Evolutionary conservation across 2,113 vertebrate species (phyloP).

Genomic region (Phylloscopus whistleri): DNA sequence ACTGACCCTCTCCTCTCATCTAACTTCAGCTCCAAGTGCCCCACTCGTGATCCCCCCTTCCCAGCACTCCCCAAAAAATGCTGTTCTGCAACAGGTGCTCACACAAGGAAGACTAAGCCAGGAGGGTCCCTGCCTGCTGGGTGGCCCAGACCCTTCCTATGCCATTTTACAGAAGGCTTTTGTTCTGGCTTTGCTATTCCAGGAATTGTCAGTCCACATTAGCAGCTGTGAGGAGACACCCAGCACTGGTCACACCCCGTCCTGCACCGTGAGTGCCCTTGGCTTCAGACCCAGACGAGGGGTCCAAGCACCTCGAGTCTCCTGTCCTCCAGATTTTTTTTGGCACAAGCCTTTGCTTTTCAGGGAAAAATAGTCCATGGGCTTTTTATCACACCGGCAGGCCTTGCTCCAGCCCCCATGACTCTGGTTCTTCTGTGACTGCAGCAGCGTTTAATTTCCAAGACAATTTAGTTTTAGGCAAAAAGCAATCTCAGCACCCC

Average conservation of each 20-base stretch:
- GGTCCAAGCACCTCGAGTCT: not conserved
- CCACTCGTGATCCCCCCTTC: not conserved
- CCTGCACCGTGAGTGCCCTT: not conserved
- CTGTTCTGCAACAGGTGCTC: not conserved
- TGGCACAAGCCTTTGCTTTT: not conserved
- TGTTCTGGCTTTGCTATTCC: not conserved
- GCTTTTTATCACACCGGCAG: not conserved
- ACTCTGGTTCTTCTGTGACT: not conserved
- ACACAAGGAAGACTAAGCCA: not conserved
- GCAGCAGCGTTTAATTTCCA: not conserved
- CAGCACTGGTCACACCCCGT: accelerated
- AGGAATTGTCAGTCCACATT: not conserved
- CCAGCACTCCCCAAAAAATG: not conserved
- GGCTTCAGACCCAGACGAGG: not conserved
- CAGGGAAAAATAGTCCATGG: not conserved
- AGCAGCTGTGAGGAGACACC: accelerated
- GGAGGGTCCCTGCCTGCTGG: not conserved
- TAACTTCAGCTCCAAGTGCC: not conserved
- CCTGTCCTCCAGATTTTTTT: not conserved
- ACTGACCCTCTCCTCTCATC: not conserved
- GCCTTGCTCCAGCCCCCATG: not conserved
- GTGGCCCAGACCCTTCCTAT: not conserved
- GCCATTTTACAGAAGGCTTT: not conserved
- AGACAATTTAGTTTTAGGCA: not conserved
- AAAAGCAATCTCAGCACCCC: not conserved